Conservation (phyloP, 2,888 invertebrate species). For the Limulus polyphemus region DNA sequence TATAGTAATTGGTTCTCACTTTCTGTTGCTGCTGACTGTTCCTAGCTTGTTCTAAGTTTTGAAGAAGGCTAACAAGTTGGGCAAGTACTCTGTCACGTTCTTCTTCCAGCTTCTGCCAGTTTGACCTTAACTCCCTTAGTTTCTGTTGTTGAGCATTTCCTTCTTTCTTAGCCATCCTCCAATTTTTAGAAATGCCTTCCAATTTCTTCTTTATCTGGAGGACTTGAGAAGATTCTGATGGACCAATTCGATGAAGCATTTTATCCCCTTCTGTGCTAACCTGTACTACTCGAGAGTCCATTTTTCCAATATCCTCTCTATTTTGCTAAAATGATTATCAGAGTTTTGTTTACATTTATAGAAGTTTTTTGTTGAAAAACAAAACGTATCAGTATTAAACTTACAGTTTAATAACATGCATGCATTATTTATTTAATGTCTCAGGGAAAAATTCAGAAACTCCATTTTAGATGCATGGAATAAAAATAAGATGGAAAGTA, state of each 20-base stretch:
- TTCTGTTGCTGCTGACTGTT: conserved; percentile 6
- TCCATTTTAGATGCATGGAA: no score
- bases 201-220: conserved; percentile 16
- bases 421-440: no score
- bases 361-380: neutral
- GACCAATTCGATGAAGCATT: neutral
- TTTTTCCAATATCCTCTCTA: conserved; percentile 9
- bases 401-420: no score
- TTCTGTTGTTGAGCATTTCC: conserved; percentile 12
- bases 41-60: conserved; percentile 11
- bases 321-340: conserved; percentile 7
- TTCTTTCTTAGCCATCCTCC: conserved; percentile 11
- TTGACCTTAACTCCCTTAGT: conserved; percentile 6
- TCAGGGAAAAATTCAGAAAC: no score
- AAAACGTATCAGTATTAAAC: neutral
- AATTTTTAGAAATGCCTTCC: conserved; percentile 14
- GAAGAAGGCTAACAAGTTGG: conserved; percentile 7
- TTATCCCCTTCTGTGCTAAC: conserved; percentile 12
- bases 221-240: conserved; percentile 1
- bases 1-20: no score
- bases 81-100: conserved; percentile 6
- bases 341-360: neutral
- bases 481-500: no score
- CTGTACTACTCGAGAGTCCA: conserved; percentile 14
- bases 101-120: conserved; percentile 11